phyloP scores from a whole-genome alignment of 2,888 invertebrate genomes.

The Thecocarcelia acutangulata region DNA sequence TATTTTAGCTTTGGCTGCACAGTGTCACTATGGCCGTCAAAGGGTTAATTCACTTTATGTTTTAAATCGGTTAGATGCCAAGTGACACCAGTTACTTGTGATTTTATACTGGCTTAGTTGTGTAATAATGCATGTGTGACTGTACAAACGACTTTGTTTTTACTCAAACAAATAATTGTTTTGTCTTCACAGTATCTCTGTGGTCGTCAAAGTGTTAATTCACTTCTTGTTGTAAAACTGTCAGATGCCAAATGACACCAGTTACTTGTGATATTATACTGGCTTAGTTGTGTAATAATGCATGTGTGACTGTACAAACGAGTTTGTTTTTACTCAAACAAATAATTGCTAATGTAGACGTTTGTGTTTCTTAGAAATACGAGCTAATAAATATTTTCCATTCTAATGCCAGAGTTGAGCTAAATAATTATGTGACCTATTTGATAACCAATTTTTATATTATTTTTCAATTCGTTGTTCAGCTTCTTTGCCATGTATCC shows the following conservation, averaged over 20 bases:
- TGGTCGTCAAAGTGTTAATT: too few relatives aligned
- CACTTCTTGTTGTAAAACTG: constrained; percentile 44
- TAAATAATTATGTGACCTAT: constrained; percentile 56
- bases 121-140: not conserved
- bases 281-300: not conserved
- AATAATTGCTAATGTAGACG: not conserved
- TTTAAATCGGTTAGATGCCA: constrained; percentile 45
- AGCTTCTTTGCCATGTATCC: not conserved
- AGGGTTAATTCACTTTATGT: constrained; percentile 1
- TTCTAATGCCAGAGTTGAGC: constrained; percentile 57
- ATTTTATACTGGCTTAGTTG: constrained; percentile 19
- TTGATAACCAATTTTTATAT: constrained; percentile 28
- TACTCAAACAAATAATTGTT: not conserved
- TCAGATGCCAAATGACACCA: constrained; percentile 41
- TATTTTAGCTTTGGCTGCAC: too few relatives aligned
- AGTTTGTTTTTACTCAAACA: not conserved
- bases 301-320: not conserved
- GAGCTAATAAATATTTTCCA: not conserved
- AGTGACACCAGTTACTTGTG: constrained; percentile 38
- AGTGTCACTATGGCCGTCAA: too few relatives aligned
- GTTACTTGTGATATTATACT: constrained; percentile 32
- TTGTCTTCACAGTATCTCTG: too few relatives aligned
- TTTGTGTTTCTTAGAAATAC: not conserved
- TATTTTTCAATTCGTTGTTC: constrained; percentile 14
- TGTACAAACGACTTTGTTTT: not conserved